Conservation (phyloP, 2,888 invertebrate genomes). For the Lagria hirta region DNA sequence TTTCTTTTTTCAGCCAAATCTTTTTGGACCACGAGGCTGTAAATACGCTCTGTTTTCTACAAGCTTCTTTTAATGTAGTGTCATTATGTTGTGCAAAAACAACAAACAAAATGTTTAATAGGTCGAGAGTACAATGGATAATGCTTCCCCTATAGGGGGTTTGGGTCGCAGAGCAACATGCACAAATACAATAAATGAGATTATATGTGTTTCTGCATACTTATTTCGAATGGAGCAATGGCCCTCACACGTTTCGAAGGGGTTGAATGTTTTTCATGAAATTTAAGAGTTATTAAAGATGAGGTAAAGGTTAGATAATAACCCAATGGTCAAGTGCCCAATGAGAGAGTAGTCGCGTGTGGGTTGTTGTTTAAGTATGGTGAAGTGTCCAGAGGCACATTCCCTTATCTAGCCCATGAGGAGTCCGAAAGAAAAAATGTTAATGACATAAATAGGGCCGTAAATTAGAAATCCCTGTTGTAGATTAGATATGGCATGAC, state of each 20-base stretch:
- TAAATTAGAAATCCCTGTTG: slow-evolving; percentile 40
- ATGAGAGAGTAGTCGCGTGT: slow-evolving; percentile 4
- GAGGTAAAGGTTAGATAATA: slow-evolving; percentile 2
- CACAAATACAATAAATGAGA: slow-evolving; percentile 13
- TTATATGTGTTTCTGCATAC: slow-evolving; percentile 14
- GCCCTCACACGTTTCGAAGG: slow-evolving; percentile 1
- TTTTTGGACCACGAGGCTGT: too few species aligned
- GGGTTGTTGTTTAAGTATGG: slow-evolving; percentile 23
- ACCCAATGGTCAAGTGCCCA: slow-evolving; percentile 4
- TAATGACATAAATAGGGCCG: slow-evolving; percentile 29
- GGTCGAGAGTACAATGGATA: too few species aligned
- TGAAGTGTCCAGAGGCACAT: slow-evolving; percentile 36
- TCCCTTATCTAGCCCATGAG: slow-evolving; percentile 31
- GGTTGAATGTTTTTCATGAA: slow-evolving; percentile 1
- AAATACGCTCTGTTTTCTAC: too few species aligned
- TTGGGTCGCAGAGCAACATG: slow-evolving; percentile 9
- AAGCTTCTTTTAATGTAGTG: too few species aligned
- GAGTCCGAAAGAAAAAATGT: slow-evolving; percentile 32
- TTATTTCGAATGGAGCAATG: slow-evolving; percentile 13
- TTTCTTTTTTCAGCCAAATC: too few species aligned
- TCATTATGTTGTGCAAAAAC: slow-evolving; percentile 2
- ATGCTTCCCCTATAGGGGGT: slow-evolving; percentile 1
- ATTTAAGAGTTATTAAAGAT: too few species aligned
- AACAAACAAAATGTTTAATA: too few species aligned
- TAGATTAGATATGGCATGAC: slow-evolving; percentile 34